A percentile compares a stretch with the other conserved stretches of the same genome.
These are phyloP conservation scores for Cinclus cinclus DNA, from an alignment of 2,113 vertebrate species.

Conservation along the genomic window DNA sequence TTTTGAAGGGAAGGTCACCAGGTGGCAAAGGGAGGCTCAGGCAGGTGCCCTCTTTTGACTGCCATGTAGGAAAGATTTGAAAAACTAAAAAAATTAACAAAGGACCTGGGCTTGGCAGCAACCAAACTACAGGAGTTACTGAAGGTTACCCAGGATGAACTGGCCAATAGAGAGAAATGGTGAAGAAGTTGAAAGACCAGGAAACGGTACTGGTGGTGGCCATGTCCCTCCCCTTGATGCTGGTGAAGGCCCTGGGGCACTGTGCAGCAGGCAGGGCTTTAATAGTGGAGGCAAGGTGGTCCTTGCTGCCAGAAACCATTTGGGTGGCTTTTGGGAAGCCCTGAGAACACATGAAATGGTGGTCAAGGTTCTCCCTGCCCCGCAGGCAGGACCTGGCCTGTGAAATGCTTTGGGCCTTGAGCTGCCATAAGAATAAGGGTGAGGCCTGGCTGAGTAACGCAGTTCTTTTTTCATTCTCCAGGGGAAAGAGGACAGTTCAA, in stretches of 20 bases:
- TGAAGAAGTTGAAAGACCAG: constrained; percentile 84
- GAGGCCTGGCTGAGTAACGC: neutral
- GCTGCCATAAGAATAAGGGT: neutral
- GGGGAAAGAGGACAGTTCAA: constrained; percentile 66
- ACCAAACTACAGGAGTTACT: constrained; percentile 91
- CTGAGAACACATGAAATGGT: fast-evolving
- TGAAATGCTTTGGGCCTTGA: neutral
- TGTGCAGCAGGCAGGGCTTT: neutral
- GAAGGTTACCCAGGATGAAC: constrained; percentile 86
- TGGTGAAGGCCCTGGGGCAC: neutral
- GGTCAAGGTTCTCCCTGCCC: neutral
- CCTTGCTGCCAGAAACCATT: neutral
- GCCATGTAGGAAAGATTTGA: constrained; percentile 84
- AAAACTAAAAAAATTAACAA: constrained; percentile 91
- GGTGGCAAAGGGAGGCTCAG: neutral
- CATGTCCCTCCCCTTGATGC: neutral
- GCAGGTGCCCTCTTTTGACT: neutral
- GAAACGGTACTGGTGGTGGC: constrained; percentile 69
- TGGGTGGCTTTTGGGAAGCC: neutral
- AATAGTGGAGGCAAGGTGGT: neutral
- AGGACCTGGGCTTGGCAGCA: constrained; percentile 87
- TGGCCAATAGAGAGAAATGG: constrained; percentile 84
- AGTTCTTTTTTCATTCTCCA: constrained; percentile 38
- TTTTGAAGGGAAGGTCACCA: neutral
- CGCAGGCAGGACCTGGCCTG: neutral